Evolutionary conservation across 2,797 vertebrate genomes (phyloP), one percentile per base, ranked within the genome.

Genomic region (Darevskia nairensis): DNA sequence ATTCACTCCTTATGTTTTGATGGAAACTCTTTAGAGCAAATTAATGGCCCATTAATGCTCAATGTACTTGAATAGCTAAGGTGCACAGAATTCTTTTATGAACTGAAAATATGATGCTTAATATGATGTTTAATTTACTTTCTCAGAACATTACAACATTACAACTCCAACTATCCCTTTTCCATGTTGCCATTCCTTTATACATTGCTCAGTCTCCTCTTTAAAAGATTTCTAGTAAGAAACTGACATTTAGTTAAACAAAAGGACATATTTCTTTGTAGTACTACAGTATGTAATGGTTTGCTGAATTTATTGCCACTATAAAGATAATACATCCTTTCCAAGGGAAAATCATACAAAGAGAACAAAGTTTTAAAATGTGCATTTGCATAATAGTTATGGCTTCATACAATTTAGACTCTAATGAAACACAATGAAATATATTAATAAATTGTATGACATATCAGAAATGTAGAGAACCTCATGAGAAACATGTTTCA

Each of bases 131-230:
- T 80, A 69, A 23, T 66, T 86, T 89, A 21, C 19, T 82, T 93
- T 91, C 50, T 89, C 66, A 82, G 64, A 68, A 88, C 86, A 91
- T 55, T 44, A 82, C 80, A 1, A 59, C 27, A 83, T 81, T 72
- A 85, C 86, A 90, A 90, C 72, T 89, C 68, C 10, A 94, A 89
- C 89, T 86, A 76, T 39, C 81, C 27, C 41, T 86, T 92, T 94
- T 91, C 88, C 89, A 93, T 85, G n/a, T 84, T 85, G 61, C 23
- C 69, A 79, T 86, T 83, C 27, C 50, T 71, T 86, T 88, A 81
- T n/a, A 32, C 86, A 77, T 91, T 88, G 82, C 76, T 82, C 79
- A 1, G 35, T 82, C 44, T 88, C 76, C 87, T 89, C 61, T 83
- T 90, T 81, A 88, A 91, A 92, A 86, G n/a, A 84, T 79, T 80